Base-by-base conservation (phyloP, 2,888 invertebrate genomes). In the Epistrophella euchroma region DNA sequence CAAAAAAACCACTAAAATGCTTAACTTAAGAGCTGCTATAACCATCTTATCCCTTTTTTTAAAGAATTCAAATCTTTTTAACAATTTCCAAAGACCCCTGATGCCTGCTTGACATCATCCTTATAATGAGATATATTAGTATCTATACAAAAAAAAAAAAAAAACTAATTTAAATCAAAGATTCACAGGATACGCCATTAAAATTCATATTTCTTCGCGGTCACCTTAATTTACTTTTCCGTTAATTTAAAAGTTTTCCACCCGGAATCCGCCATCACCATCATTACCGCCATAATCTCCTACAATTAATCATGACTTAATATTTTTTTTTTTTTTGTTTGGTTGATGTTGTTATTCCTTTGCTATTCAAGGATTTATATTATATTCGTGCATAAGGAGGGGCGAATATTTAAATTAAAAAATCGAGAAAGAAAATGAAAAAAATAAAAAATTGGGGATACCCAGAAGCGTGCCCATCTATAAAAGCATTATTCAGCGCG, bases 191-290 rank as follows among this genome's bases (percentile, higher is more conserved):
- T 62, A 73, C 71, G 35, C 76, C 81, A 81, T 81, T 81, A 81
- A 81, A 86, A 86, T 75, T 86, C 76, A 81, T 81, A 77, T 81
- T 86, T 81, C 81, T 81, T 45, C 60, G 68, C 68, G 81, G 81
- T 86, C 81, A 86, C 81, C 81, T 86, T 86, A 81, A 86, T 86
- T 86, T 76, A 77, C 77, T 86, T 77, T 68, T 80, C 85, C 76
- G 85, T 81, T 81, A 77, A 86, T 86, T 77, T 77, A 86, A 81
- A 86, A 86, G 40, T 86, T 81, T 77, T 71, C 70, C 73, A 81
- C 76, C 81, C 81, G 77, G 70, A 60, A 77, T 73, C 77, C 81
- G 77, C 81, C 77, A 64, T 62, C 56, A 45, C 76, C 85, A 81
- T 77, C 81, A 85, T 81, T 77, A 81, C 85, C 62, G 73, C 62